Evolutionary conservation across 2,888 invertebrate genomes (phyloP), one percentile per base, ranked within the genome.

Genomic region (Chrysopilus asiliformis): DNA sequence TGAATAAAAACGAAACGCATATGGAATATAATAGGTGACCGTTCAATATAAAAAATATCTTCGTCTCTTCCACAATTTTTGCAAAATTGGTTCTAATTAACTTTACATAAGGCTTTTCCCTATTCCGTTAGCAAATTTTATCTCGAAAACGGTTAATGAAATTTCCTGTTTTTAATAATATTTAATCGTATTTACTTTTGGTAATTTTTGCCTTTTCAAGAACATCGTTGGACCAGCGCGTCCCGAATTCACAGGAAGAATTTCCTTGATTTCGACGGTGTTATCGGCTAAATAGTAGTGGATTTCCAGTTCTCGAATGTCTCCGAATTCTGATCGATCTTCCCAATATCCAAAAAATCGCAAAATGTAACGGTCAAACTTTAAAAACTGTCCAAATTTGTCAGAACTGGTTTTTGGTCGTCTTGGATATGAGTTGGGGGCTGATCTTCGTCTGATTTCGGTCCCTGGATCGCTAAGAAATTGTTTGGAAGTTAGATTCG

Each of bases 291-390:
- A 66, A 61, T 80, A 90, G 55, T 84, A 93, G 52, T 81, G 77
- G 10, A 94, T 66, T 52, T 86, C 79, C 40, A 93, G 61, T 48
- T 76, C 68, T 45, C 89, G 80, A 16, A 86, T 60, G 39, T 76
- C 74, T 1, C 91, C 91, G 52, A 77, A 78, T 53, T 79, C 74
- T 2, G 74, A 74, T 2, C 79, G 72, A 54, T 93, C 90, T 53
- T 93, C 87, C 91, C 91, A 93, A 55, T 82, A 87, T 12, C 82
- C 90, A 50, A 73, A 75, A 58, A 93, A 93, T 47, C 83, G 74
- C 53, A 69, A 49, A 59, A 64, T 71, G 55, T 79, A 74, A 50
- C 79, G 70, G 58, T 91, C 91, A 52, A 79, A 81, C 49, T 79
- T 78, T 40, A 91, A 61, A 63, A 91, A 91, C 53, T 89, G 80